Conservation (phyloP, 2,113 vertebrate species). For the Petaurus breviceps region DNA sequence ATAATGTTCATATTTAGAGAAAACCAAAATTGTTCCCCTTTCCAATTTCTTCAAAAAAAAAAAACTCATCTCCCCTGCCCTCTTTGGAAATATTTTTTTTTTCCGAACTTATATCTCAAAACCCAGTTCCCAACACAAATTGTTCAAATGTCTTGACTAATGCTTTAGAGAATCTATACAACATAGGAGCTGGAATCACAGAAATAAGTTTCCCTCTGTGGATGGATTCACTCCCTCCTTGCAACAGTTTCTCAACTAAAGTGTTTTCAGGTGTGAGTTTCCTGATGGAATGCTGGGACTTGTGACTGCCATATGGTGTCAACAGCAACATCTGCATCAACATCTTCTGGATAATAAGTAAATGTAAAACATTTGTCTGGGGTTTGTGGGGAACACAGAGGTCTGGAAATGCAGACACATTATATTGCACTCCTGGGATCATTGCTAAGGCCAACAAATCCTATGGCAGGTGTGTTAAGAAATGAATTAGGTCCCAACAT, state of each 20-base stretch:
- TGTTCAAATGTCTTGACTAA: neutral
- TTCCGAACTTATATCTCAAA: neutral
- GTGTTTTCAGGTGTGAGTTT: neutral
- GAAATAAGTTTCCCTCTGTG: neutral
- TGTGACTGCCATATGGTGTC: slow-evolving; percentile 4
- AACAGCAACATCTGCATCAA: neutral
- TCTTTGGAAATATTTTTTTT: neutral
- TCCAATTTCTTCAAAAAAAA: slow-evolving; percentile 38
- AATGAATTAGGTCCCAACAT: neutral
- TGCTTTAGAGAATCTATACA: neutral
- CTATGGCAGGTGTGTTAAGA: neutral
- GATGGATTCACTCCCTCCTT: neutral
- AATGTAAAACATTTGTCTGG: neutral
- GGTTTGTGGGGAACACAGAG: neutral
- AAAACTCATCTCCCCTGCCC: neutral
- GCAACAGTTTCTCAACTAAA: neutral
- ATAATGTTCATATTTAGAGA: slow-evolving; percentile 6
- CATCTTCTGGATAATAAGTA: slow-evolving; percentile 3
- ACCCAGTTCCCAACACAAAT: neutral
- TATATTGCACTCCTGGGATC: neutral
- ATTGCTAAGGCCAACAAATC: neutral
- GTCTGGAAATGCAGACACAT: neutral
- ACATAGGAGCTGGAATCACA: neutral
- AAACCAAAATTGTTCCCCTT: neutral
- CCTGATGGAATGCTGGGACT: neutral